phyloP scores from a whole-genome alignment of 2,113 vertebrate genomes.

The Leptosomus discolor region DNA sequence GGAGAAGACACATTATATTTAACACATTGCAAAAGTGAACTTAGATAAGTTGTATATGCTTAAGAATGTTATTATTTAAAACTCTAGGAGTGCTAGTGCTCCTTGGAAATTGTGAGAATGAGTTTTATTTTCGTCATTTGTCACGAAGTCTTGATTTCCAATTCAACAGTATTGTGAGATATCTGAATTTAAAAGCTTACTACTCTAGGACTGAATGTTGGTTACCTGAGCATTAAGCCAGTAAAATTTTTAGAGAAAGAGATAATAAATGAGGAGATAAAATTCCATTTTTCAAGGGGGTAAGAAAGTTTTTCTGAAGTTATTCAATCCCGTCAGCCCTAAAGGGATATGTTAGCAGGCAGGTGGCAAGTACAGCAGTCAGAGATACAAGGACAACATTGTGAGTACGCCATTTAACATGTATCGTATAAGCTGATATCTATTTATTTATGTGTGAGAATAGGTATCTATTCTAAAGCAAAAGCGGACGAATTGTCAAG shows the following conservation, averaged over 20 bases:
- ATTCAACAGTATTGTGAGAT: neutral
- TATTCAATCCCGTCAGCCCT: neutral
- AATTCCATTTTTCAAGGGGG: neutral
- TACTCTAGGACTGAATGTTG: neutral
- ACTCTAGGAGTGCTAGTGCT: neutral
- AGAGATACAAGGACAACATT: neutral
- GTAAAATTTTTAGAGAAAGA: neutral
- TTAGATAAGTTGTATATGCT: neutral
- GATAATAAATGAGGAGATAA: neutral
- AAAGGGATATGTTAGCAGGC: neutral
- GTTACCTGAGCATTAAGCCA: neutral
- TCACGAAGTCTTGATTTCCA: neutral
- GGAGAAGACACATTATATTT: neutral
- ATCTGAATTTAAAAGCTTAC: neutral
- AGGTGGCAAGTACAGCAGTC: neutral
- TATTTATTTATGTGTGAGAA: neutral
- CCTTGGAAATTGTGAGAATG: neutral
- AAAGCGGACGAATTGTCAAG: neutral
- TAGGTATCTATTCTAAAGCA: neutral
- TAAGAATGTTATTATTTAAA: neutral
- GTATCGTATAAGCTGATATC: neutral
- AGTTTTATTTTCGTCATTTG: neutral
- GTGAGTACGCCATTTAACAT: neutral
- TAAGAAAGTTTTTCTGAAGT: neutral
- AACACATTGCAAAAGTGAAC: neutral